Percentiles rank a stretch among this genome's conserved stretches.
phyloP scores from a whole-genome alignment of 2,888 invertebrate genomes.

The Furcula furcula region DNA sequence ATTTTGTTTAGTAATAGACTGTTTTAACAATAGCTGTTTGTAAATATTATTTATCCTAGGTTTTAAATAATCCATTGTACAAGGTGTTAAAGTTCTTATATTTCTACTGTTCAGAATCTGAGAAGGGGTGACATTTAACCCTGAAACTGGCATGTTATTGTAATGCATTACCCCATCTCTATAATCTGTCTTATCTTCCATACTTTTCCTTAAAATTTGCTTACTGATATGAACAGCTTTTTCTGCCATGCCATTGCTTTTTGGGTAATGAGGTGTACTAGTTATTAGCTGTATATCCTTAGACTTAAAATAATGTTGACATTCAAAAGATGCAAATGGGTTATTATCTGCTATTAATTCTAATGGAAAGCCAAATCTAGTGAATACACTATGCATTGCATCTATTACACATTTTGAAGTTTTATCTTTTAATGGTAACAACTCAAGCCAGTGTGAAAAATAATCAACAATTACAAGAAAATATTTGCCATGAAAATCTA shows the following conservation, averaged over 20 bases:
- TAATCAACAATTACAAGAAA: conserved; percentile 11
- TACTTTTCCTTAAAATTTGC: conserved; percentile 7
- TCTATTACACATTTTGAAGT: background rate
- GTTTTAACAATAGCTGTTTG: no score
- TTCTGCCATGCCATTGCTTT: conserved; percentile 12
- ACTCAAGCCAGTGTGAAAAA: conserved; percentile 13
- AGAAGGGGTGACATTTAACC: conserved; percentile 8
- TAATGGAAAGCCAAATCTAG: conserved; percentile 9
- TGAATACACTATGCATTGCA: conserved; percentile 3
- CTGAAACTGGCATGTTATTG: conserved; percentile 3
- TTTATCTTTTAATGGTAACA: conserved; percentile 8
- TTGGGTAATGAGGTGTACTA: conserved; percentile 12
- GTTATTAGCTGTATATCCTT: conserved; percentile 7
- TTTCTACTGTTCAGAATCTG: conserved; percentile 15
- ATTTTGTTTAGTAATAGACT: no score
- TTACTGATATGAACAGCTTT: conserved; percentile 12
- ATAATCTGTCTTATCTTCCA: conserved; percentile 12
- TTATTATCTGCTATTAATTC: conserved; percentile 3
- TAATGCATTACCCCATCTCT: conserved; percentile 8
- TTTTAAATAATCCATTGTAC: no score
- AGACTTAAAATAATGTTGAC: conserved; percentile 6
- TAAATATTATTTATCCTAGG: no score
- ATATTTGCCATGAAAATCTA: conserved; percentile 8
- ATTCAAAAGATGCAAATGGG: conserved; percentile 11
- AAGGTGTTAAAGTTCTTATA: no score